Evolutionary conservation across 2,113 vertebrate genomes (phyloP).

Genomic region (Delphinapterus leucas): DNA sequence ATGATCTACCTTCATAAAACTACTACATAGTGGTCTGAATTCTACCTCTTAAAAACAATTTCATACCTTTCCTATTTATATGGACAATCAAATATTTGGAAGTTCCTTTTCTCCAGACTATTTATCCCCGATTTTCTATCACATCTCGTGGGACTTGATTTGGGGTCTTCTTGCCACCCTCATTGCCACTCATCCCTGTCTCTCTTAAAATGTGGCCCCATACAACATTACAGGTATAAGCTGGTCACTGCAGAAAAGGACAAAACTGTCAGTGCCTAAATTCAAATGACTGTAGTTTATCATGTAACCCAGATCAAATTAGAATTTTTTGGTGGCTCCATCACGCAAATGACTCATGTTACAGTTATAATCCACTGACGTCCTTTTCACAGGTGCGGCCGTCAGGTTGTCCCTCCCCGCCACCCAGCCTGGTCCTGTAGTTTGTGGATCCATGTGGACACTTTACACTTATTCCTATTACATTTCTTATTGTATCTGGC

Average conservation of each 20-base stretch:
- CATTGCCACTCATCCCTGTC: not conserved
- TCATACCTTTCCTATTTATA: not conserved
- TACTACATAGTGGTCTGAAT: not conserved
- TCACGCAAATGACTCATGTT: not conserved
- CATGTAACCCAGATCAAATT: not conserved
- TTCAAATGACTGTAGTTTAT: not conserved
- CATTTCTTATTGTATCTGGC: not conserved
- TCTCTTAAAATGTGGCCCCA: not conserved
- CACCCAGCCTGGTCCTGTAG: not conserved
- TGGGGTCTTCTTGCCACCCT: not conserved
- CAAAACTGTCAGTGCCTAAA: not conserved
- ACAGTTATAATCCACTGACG: not conserved
- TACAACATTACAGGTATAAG: not conserved
- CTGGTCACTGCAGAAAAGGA: not conserved
- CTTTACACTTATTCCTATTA: not conserved
- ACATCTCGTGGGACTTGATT: not conserved
- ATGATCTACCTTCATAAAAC: not conserved
- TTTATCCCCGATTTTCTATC: not conserved
- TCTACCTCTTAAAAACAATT: not conserved
- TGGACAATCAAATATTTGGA: not conserved
- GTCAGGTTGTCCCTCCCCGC: accelerated
- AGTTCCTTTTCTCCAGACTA: not conserved
- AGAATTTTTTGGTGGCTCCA: not conserved
- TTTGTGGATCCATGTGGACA: not conserved
- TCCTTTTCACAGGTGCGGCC: not conserved